Base-by-base conservation (phyloP, 2,797 vertebrate species). In the Discoglossus pictus region DNA sequence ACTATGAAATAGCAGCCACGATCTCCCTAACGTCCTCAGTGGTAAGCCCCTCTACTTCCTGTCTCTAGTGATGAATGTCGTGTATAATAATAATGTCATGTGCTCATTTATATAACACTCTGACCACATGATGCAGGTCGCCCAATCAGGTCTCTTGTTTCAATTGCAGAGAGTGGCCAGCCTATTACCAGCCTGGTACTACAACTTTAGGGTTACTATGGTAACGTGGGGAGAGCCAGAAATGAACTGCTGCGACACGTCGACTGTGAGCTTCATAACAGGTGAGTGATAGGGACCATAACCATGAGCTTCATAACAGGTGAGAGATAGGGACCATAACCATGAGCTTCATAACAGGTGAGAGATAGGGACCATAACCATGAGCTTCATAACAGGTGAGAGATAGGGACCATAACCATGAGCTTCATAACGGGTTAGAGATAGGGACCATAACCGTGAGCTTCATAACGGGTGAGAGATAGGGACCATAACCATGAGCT, bases 181-280 rank as follows among this genome's bases (percentile, higher is more conserved):
- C 76, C 87, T 99, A 60, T 80, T 97, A 68, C 95, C 97, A 0
- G 97, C 97, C 0, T 98, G 96, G 94, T 95, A 94, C 68, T 99
- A 98, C 72, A 97, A 93, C 77, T 98, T 99, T 40, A 84, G 96
- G 1, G 97, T 99, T 70, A 93, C 92, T 76, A 98, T 99, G 97
- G 93, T 96, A 61, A 96, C 93, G 0, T 98, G 96, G 96, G 93
- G 94, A 7, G 93, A 98, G 2, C 94, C 95, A 0, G 88, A 93
- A 4, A 71, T 92, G 65, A 94, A 88, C 83, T 98, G 96, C 76
- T 99, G 96, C 48, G 94, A 97, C 69, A 83, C 88, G 46, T 93
- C 96, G 40, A 94, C 94, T 1, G 87, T 92, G 44, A 96, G 93
- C 90, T 97, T 94, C 50, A 80, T 95, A 8, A 98, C 96, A 86